Base-by-base conservation (phyloP, 2,113 vertebrate species). In the Pyxicephalus adspersus region DNA sequence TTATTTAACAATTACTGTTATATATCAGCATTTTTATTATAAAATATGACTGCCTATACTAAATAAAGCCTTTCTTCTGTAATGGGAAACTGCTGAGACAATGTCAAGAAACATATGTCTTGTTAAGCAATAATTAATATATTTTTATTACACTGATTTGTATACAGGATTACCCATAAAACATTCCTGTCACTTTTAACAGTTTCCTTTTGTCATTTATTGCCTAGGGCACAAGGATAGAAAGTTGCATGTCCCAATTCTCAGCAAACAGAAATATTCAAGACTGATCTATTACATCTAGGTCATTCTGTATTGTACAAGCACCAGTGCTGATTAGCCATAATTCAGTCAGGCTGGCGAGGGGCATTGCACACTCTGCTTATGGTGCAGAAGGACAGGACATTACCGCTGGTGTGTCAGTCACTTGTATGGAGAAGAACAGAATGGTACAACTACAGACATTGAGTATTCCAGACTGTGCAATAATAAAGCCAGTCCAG, bases 61-160 rank as follows among this genome's bases (percentile, higher is more conserved):
- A 72, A 54, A 72, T 26, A 72, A 17, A 29, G 1, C 2, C 22
- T 9, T 19, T n/a, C 25, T 8, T 31, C 68, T 58, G 11, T 58
- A 73, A 58, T 57, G 70, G 52, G 68, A 73, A 73, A n/a, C 57
- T 28, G 57, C 31, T 58, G 54, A 73, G 70, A 31, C 70, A 73
- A 52, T 73, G 70, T 58, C 70, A 73, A 54, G 70, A 73, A 73
- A 73, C 52, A 73, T 57, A 58, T 55, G 52, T 73, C 70, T 57
- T 58, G 28, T 58, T 57, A 28, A 73, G 70, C 19, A 73, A 73
- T 73, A 73, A 73, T 73, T 73, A 73, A 73, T 73, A 73, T 73
- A 13, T 57, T 73, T 73, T 58, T 58, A 73, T 73, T 73, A 29
- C 70, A 3, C 54, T 34, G 52, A 73, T 73, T 73, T 57, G 70